Evolutionary conservation across 2,888 invertebrate species (phyloP).

Genomic region (Ctenicera cuprea): DNA sequence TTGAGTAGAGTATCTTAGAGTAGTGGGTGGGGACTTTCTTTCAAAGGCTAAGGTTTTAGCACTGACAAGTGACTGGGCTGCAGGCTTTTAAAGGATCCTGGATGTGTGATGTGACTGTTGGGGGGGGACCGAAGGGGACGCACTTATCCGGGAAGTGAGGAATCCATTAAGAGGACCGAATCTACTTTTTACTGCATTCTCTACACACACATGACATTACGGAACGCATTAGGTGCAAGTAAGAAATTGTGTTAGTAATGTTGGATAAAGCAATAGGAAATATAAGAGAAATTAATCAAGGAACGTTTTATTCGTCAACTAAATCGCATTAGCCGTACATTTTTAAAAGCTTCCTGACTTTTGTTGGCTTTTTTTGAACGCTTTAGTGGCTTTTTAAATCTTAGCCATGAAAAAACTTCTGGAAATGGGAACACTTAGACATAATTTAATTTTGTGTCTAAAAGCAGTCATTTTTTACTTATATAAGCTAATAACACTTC

Average conservation of each 20-base stretch:
- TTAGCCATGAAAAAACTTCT: background rate
- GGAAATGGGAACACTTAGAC: no score
- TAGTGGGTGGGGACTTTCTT: conserved; percentile 61
- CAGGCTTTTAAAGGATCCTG: conserved; percentile 65
- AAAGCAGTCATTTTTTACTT: no score
- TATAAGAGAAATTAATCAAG: conserved; percentile 49
- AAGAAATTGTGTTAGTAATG: conserved; percentile 51
- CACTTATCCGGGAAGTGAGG: conserved; percentile 67
- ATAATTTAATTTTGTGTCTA: no score
- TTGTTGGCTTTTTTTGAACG: background rate
- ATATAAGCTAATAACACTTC: no score
- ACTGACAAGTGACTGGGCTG: conserved; percentile 64
- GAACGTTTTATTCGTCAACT: conserved; percentile 27
- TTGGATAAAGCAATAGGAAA: conserved; percentile 43
- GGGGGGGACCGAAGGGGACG: conserved; percentile 58
- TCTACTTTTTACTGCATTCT: conserved; percentile 63
- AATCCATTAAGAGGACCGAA: conserved; percentile 67
- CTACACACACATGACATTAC: conserved; percentile 58
- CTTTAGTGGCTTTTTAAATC: conserved; percentile 15
- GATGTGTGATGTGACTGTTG: conserved; percentile 64
- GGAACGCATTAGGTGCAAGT: conserved; percentile 52
- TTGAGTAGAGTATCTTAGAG: conserved; percentile 62
- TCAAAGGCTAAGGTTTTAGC: conserved; percentile 66
- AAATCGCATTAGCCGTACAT: conserved; percentile 15
- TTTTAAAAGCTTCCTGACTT: conserved; percentile 16